Evolutionary conservation across 1,140 invertebrate species (phyloP).

Genomic region (Cotesia typhae): DNA sequence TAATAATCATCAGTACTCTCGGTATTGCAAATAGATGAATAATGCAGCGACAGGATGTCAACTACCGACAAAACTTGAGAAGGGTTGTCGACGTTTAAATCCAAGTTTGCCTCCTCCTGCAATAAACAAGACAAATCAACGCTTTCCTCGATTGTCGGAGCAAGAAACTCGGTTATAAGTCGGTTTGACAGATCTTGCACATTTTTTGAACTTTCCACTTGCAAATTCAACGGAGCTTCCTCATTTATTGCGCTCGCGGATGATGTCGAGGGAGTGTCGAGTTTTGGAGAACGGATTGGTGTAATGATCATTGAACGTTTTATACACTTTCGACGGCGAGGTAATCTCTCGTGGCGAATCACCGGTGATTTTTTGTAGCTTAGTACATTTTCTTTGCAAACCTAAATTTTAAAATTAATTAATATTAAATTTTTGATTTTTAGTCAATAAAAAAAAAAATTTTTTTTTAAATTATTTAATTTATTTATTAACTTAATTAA

Average conservation of each 20-base stretch:
- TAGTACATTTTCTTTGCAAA: conserved; percentile 65
- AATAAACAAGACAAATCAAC: conserved; percentile 55
- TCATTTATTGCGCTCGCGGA: conserved; percentile 33
- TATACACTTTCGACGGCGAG: conserved; percentile 61
- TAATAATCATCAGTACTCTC: conserved; percentile 58
- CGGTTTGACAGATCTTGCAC: conserved; percentile 38
- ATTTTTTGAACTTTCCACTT: background rate
- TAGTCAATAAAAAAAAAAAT: too few relatives aligned
- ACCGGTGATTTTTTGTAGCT: conserved; percentile 61
- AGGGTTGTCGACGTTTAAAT: background rate
- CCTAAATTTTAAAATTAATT: conserved; percentile 43
- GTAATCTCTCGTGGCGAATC: conserved; percentile 56
- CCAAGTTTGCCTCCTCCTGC: conserved; percentile 52
- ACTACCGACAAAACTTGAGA: conserved; percentile 36
- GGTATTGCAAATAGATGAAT: conserved; percentile 53
- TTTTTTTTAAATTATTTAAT: too few relatives aligned
- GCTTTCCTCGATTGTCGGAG: conserved; percentile 49
- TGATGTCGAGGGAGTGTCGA: conserved; percentile 63
- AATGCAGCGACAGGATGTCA: conserved; percentile 60
- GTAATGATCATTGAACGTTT: conserved; percentile 63
- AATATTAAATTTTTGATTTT: too few relatives aligned
- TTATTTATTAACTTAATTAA: too few relatives aligned
- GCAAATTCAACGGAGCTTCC: background rate
- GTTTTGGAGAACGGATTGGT: conserved; percentile 52
- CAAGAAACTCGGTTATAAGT: conserved; percentile 55